Evolutionary conservation across 2,888 invertebrate species (phyloP).

Genomic region (Drosophila limbata): DNA sequence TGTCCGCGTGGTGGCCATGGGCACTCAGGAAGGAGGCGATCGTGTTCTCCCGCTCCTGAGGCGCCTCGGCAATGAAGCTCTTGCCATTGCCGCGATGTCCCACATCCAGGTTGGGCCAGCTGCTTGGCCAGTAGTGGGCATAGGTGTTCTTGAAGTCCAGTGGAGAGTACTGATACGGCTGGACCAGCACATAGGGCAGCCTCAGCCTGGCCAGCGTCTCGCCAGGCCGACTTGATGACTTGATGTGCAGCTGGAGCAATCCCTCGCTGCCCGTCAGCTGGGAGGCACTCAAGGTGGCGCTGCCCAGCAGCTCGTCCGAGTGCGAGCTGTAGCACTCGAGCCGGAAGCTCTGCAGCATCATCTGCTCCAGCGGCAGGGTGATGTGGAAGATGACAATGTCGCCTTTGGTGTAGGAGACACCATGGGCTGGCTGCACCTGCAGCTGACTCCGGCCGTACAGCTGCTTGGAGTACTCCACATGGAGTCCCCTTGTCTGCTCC

Average conservation of each 20-base stretch:
- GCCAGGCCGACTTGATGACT: conserved; percentile 87
- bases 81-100: conserved; percentile 98
- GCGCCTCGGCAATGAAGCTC: conserved; percentile 91
- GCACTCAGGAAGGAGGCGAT: conserved; percentile 97
- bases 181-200: conserved; percentile 87
- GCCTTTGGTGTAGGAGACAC: conserved; percentile 73
- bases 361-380: conserved; percentile 69
- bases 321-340: conserved; percentile 71
- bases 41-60: conserved; percentile 94
- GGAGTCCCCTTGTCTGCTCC: conserved; percentile 60
- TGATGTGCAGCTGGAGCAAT: conserved; percentile 90
- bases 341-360: conserved; percentile 64
- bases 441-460: conserved; percentile 77
- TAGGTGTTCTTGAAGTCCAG: conserved; percentile 93
- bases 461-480: conserved; percentile 80
- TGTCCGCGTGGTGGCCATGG: conserved; percentile 96
- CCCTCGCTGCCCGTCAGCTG: conserved; percentile 92
- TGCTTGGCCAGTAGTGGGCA: conserved; percentile 93
- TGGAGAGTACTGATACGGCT: conserved; percentile 83
- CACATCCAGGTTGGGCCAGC: conserved; percentile 94
- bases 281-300: conserved; percentile 93
- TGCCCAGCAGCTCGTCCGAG: conserved; percentile 89
- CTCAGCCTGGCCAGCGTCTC: conserved; percentile 92
- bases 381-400: conserved; percentile 83
- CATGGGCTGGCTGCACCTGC: conserved; percentile 70